These are phyloP conservation scores for Microctenopoma stevenorrisi DNA, from an alignment of 2,797 vertebrate genomes.

Conservation along the genomic window DNA sequence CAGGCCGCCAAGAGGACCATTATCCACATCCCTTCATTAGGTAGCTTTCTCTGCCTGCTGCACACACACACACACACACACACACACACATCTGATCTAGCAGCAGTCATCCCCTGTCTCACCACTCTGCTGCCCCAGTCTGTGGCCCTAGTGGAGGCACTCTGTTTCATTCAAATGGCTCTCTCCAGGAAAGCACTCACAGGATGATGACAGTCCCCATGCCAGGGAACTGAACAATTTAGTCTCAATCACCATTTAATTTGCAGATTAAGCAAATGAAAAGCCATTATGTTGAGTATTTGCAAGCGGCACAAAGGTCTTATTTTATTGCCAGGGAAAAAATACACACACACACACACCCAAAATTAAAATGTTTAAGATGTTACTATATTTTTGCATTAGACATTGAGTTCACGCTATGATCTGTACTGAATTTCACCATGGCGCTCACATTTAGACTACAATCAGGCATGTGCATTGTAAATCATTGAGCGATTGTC, in stretches of 20 bases:
- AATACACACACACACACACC: slow-evolving; percentile 3
- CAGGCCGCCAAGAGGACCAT: slow-evolving; percentile 97
- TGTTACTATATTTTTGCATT: slow-evolving; percentile 33
- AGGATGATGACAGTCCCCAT: slow-evolving; percentile 95
- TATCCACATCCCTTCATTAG: slow-evolving; percentile 99
- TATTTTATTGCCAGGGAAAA: slow-evolving; percentile 68
- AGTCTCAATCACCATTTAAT: slow-evolving; percentile 94
- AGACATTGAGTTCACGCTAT: slow-evolving; percentile 45
- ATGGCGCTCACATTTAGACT: slow-evolving; percentile 74
- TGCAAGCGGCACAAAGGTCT: slow-evolving; percentile 91
- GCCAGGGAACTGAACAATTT: slow-evolving; percentile 88
- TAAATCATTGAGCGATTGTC: slow-evolving; percentile 98
- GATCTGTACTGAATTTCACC: slow-evolving; percentile 69
- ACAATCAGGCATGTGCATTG: slow-evolving; percentile 96
- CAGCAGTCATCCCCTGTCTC: slow-evolving; percentile 90
- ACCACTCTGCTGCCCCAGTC: slow-evolving; percentile 89
- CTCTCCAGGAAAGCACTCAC: slow-evolving; percentile 97
- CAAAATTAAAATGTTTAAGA: slow-evolving; percentile 13
- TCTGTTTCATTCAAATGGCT: slow-evolving; percentile 95
- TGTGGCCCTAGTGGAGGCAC: slow-evolving; percentile 92
- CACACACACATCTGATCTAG: slow-evolving; percentile 64
- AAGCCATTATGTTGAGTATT: slow-evolving; percentile 92
- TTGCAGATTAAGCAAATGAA: slow-evolving; percentile 99
- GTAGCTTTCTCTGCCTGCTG: slow-evolving; percentile 81
- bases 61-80: slow-evolving; percentile 53